Percentiles rank a stretch among this genome's conserved stretches.
Conservation (phyloP, 2,797 vertebrate species). For the Onychomys leucogaster region DNA sequence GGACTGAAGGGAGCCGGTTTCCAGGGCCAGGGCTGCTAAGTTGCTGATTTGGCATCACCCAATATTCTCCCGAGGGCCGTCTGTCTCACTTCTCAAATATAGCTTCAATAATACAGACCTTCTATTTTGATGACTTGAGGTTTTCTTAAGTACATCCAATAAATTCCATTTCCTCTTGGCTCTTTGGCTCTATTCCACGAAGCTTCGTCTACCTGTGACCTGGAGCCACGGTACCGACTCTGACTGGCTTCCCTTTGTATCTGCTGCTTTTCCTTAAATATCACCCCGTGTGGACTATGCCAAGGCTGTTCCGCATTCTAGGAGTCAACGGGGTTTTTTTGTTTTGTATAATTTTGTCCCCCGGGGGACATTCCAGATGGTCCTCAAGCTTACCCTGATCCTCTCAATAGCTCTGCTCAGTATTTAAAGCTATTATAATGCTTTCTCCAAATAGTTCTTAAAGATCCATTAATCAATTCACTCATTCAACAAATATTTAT, state of each 20-base stretch:
- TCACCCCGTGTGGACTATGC: not conserved
- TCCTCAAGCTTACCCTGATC: slow-evolving; percentile 59
- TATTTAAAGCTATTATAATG: slow-evolving; percentile 67
- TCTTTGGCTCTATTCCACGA: slow-evolving; percentile 26
- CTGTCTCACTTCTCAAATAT: slow-evolving; percentile 67
- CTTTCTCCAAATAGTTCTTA: slow-evolving; percentile 77
- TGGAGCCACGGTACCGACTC: not conserved
- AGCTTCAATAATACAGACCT: slow-evolving; percentile 55
- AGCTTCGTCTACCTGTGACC: not conserved
- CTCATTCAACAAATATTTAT: slow-evolving; percentile 74
- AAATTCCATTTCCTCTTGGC: slow-evolving; percentile 60
- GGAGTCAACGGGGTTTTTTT: not conserved
- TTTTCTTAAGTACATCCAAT: slow-evolving; percentile 56
- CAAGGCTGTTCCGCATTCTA: slow-evolving; percentile 27
- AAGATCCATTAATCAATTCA: slow-evolving; percentile 76
- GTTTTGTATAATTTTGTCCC: slow-evolving; percentile 55
- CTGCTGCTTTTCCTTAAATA: slow-evolving; percentile 17
- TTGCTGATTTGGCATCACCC: not conserved
- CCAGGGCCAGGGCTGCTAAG: not conserved
- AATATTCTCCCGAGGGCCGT: not conserved
- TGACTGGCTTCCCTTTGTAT: slow-evolving; percentile 5
- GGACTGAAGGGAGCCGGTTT: not conserved
- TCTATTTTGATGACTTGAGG: slow-evolving; percentile 67
- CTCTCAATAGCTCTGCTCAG: slow-evolving; percentile 52
- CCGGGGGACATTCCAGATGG: slow-evolving; percentile 66